Percentiles rank a stretch among this genome's conserved stretches.
Evolutionary conservation across 2,888 invertebrate species (phyloP).

Genomic region (Steromphala cineraria): DNA sequence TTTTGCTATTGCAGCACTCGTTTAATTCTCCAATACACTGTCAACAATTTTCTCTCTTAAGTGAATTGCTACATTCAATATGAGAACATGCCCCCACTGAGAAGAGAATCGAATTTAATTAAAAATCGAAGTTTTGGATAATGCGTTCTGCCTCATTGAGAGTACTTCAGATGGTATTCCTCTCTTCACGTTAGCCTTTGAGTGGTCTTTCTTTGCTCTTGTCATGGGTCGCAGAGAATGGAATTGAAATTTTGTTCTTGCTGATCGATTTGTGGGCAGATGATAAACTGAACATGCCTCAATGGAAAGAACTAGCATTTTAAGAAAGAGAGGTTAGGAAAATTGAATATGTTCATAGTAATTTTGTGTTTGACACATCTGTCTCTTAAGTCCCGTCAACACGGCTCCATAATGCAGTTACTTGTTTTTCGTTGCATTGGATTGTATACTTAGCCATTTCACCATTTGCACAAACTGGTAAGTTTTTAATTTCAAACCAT

Average conservation of each 20-base stretch:
- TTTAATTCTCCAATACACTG: not conserved
- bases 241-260: not conserved
- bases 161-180: not conserved
- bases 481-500: too few relatives aligned
- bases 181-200: not conserved
- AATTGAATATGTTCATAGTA: too few relatives aligned
- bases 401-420: too few relatives aligned
- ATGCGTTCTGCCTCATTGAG: not conserved
- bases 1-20: too few relatives aligned
- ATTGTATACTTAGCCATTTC: too few relatives aligned
- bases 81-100: not conserved
- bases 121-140: not conserved
- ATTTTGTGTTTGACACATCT: too few relatives aligned
- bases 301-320: too few relatives aligned
- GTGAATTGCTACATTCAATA: not conserved
- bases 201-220: not conserved
- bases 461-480: too few relatives aligned
- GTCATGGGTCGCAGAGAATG: not conserved
- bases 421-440: too few relatives aligned
- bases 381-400: too few relatives aligned
- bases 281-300: not conserved
- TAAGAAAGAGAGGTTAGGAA: too few relatives aligned
- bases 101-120: slow-evolving; percentile 9
- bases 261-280: not conserved
- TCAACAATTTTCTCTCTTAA: not conserved